These are phyloP conservation scores for Odontamblyopus rebecca DNA, from an alignment of 2,797 vertebrate species.

Conservation along the genomic window DNA sequence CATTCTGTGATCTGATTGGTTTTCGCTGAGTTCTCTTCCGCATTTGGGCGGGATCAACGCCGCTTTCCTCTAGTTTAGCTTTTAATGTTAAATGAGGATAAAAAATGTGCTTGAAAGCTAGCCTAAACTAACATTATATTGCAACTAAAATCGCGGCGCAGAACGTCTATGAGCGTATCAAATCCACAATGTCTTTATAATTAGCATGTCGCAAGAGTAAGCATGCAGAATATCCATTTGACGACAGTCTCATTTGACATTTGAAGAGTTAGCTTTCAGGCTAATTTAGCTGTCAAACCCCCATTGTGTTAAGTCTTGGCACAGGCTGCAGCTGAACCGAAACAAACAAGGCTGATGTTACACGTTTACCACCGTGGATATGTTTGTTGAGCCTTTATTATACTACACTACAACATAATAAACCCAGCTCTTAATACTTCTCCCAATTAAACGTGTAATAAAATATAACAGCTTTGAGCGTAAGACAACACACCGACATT, in stretches of 20 bases:
- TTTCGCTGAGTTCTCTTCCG: slow-evolving; percentile 18
- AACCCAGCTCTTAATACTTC: background rate
- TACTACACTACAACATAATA: background rate
- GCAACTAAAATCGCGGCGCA: background rate
- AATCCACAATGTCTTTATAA: background rate
- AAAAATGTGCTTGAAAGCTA: slow-evolving; percentile 24
- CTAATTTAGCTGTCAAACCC: slow-evolving; percentile 70
- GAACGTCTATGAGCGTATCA: fast-evolving
- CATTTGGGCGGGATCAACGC: slow-evolving; percentile 43
- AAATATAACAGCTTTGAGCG: background rate
- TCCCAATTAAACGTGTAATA: background rate
- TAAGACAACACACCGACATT: background rate
- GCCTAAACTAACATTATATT: background rate
- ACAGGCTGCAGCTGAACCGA: slow-evolving; percentile 25
- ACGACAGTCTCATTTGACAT: slow-evolving; percentile 34
- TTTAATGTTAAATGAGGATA: slow-evolving; percentile 36
- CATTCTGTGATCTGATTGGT: slow-evolving; percentile 60
- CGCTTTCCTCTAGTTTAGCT: slow-evolving; percentile 17
- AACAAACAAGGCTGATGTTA: slow-evolving; percentile 13
- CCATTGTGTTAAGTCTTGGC: slow-evolving; percentile 47
- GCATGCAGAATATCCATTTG: slow-evolving; percentile 13
- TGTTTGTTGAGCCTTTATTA: background rate
- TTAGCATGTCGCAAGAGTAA: background rate
- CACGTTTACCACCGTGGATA: background rate
- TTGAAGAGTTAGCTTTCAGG: slow-evolving; percentile 40